Evolutionary conservation across 1,140 invertebrate genomes (phyloP), one percentile per base, ranked within the genome.

Genomic region (Centruroides sculpturatus): DNA sequence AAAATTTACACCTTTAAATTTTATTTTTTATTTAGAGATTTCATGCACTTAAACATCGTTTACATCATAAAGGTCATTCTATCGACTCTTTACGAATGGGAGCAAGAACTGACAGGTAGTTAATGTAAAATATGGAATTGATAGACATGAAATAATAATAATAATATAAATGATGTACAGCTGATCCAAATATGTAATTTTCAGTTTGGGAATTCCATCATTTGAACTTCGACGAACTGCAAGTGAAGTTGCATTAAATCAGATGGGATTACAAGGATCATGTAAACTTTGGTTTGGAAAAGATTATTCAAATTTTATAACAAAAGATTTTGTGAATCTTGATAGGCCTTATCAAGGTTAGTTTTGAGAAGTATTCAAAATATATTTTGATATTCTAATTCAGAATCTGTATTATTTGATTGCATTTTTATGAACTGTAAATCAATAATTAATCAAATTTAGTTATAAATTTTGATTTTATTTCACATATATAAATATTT

Each of bases 291-390:
- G 95, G 95, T 82, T 95, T 51, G 95, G 94, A 47, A 97, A 98
- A 75, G 95, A 99, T 74, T 99, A 99, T 71, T 85, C 85, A 5
- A 99, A 98, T 76, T 98, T 97, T 72, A 96, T 98, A 67, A 85
- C 92, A n/a, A 96, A 97, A 75, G 95, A 98, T 76, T 96, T 97
- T 74, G 83, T 83, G 61, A 85, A 92, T 75, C 78, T 95, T 41
- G 86, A 98, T 68, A 80, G 83, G 61, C 95, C 94, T 1, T 96
- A 86, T 79, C 81, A 83, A 70, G 87, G 85, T 86, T 62, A 74
- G 75, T 73, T 23, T 23, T 23, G 23, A 23, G 23, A 23, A 23
- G 23, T 23, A 23, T 23, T 23, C 23, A 23, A 23, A 23, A 23
- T 23, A 23, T 23, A 23, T 23, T 23, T 23, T 23, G 23, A 23